Base-by-base conservation (phyloP, 2,113 vertebrate species). In the Phodopus roborovskii region DNA sequence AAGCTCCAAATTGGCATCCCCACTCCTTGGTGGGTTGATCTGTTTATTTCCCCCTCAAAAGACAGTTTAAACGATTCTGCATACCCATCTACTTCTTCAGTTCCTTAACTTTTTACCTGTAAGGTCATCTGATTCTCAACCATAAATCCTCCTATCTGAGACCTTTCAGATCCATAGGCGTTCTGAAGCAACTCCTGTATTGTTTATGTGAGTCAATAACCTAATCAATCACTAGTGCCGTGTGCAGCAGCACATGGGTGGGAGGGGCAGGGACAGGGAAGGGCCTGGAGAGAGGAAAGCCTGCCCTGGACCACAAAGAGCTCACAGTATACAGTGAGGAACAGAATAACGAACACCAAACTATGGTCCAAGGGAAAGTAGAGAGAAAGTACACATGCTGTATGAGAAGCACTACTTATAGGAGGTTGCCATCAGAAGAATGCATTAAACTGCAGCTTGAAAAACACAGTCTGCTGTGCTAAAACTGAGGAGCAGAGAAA, bases 21-120 rank as follows among this genome's bases (percentile, higher is more conserved):
- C 42, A 56, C 78, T 87, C 78, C 28, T 88, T 64, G 53, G 3
- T 42, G 26, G 53, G 36, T 30, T 45, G 56, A 75, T 30, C 77
- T 45, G 20, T 53, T 88, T 60, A 92, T 58, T 91, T 91, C 92
- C 17, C 84, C 62, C 30, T 95, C 90, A 84, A 50, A 58, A 94
- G 70, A 73, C 28, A 92, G 53, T 64, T 88, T 2, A 92, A 88
- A 88, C 70, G 9, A 73, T 73, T 78, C 79, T 84, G 7, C 39
- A 30, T 79, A 13, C 33, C 24, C 20, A 48, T 68, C 53, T 28
- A 30, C 48, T 64, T 90, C 56, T 45, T 92, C 22, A 16, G 30
- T 58, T 73, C 26, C 56, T 78, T 45, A 71, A 70, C 12, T 30
- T 73, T 82, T 87, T 91, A 24, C 60, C 64, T 84, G 0, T 75